A percentile compares a stretch with the other conserved stretches of the same genome.
phyloP scores from a whole-genome alignment of 2,888 invertebrate species.

The Dromius quadrimaculatus region DNA sequence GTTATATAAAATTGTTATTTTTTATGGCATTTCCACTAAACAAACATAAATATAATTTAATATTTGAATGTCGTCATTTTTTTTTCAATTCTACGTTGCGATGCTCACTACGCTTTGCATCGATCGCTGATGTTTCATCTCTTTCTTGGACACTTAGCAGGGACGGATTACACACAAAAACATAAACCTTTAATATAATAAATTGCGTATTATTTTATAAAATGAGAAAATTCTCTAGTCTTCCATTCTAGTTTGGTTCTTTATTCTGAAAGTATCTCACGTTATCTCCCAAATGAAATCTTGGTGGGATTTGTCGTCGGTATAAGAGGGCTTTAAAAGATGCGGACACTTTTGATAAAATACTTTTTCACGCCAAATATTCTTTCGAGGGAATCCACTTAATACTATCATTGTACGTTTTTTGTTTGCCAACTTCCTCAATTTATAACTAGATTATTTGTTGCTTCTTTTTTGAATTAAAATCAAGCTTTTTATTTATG shows the following conservation, averaged over 20 bases:
- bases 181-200: too few species aligned
- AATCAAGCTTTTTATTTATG: too few species aligned
- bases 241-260: not conserved
- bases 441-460: too few species aligned
- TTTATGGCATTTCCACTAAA: constrained; percentile 10
- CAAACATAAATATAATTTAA: constrained; percentile 33
- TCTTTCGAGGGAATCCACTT: constrained; percentile 20
- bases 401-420: constrained; percentile 1
- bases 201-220: too few species aligned
- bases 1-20: too few species aligned
- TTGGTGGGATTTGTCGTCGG: constrained; percentile 43
- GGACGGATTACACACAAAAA: too few species aligned
- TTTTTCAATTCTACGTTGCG: constrained; percentile 45
- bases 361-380: constrained; percentile 42
- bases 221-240: too few species aligned
- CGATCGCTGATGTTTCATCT: constrained; percentile 8
- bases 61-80: constrained; percentile 42
- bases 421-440: constrained; percentile 9
- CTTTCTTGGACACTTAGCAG: too few species aligned
- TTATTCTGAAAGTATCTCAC: constrained; percentile 31
- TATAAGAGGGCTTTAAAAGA: constrained; percentile 30
- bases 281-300: constrained; percentile 50
- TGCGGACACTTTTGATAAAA: constrained; percentile 45
- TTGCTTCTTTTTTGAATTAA: too few species aligned
- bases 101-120: constrained; percentile 35